These are phyloP conservation scores for Acanthosepion lycidas DNA, from an alignment of 2,888 invertebrate genomes.

Conservation along the genomic window DNA sequence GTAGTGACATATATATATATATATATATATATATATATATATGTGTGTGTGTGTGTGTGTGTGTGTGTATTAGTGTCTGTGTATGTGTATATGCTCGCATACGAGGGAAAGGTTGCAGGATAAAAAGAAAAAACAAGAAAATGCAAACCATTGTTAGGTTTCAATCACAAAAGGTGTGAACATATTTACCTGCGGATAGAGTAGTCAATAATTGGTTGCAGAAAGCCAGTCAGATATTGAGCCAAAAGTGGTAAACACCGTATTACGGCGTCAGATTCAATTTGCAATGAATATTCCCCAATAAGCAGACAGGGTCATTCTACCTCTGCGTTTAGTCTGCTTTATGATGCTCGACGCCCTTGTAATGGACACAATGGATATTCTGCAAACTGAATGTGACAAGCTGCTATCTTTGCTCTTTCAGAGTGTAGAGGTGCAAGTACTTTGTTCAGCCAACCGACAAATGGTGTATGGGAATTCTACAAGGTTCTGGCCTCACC, in stretches of 20 bases:
- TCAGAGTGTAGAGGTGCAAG: background rate
- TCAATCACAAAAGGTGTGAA: background rate
- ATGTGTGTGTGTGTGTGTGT: background rate
- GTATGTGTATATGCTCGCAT: background rate
- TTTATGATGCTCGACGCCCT: background rate
- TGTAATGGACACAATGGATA: background rate
- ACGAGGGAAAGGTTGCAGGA: rapidly evolving
- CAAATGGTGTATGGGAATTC: background rate
- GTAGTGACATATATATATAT: too few species aligned
- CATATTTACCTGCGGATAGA: background rate
- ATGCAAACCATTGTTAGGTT: background rate
- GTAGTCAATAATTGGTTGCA: background rate
- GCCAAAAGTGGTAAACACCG: conserved; percentile 10
- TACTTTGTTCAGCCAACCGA: background rate
- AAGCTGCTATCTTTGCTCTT: conserved; percentile 18
- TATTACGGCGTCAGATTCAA: conserved; percentile 20
- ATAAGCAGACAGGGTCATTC: background rate
- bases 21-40: background rate
- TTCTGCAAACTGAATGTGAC: background rate
- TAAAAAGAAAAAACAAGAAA: background rate
- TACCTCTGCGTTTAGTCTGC: background rate
- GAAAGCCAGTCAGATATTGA: background rate
- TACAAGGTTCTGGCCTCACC: background rate
- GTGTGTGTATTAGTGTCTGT: background rate
- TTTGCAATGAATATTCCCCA: background rate